These are phyloP conservation scores for Drosophila orena DNA, from an alignment of 1,140 invertebrate species.

Conservation along the genomic window DNA sequence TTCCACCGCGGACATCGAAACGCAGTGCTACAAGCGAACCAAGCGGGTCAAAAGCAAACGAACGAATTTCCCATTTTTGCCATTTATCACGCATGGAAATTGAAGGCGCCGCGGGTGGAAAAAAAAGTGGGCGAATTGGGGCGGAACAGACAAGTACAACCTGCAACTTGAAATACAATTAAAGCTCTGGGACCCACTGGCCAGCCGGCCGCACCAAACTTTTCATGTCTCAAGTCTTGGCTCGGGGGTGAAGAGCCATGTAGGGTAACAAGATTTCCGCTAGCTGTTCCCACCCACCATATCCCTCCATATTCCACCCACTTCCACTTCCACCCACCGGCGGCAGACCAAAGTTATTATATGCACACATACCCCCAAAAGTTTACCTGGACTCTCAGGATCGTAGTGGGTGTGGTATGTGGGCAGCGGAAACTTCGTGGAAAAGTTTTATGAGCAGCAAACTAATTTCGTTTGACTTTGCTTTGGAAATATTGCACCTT, in stretches of 20 bases:
- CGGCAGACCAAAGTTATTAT: slow-evolving; percentile 44
- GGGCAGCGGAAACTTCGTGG: slow-evolving; percentile 57
- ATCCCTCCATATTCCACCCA: not conserved
- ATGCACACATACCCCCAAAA: slow-evolving; percentile 18
- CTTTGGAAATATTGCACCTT: slow-evolving; percentile 53
- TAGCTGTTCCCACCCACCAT: not conserved
- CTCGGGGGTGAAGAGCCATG: slow-evolving; percentile 45
- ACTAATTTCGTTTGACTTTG: slow-evolving; percentile 66
- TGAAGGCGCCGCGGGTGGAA: slow-evolving; percentile 8
- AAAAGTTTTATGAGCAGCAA: slow-evolving; percentile 74
- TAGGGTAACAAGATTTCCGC: slow-evolving; percentile 23
- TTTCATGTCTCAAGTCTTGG: slow-evolving; percentile 54
- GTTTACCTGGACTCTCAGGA: slow-evolving; percentile 4
- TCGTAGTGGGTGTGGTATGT: not conserved
- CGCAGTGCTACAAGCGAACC: slow-evolving; percentile 26
- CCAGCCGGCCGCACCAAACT: slow-evolving; percentile 36
- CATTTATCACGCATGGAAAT: slow-evolving; percentile 66
- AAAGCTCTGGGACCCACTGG: slow-evolving; percentile 66
- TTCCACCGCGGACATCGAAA: slow-evolving; percentile 24
- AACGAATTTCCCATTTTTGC: slow-evolving; percentile 38
- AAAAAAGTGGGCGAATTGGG: slow-evolving; percentile 1
- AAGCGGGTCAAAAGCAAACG: slow-evolving; percentile 24
- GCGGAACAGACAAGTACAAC: slow-evolving; percentile 10
- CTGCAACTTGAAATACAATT: slow-evolving; percentile 72
- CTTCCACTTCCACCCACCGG: slow-evolving; percentile 5